Base-by-base conservation (phyloP, 2,888 invertebrate species). In the Lasioglossum lativentre region DNA sequence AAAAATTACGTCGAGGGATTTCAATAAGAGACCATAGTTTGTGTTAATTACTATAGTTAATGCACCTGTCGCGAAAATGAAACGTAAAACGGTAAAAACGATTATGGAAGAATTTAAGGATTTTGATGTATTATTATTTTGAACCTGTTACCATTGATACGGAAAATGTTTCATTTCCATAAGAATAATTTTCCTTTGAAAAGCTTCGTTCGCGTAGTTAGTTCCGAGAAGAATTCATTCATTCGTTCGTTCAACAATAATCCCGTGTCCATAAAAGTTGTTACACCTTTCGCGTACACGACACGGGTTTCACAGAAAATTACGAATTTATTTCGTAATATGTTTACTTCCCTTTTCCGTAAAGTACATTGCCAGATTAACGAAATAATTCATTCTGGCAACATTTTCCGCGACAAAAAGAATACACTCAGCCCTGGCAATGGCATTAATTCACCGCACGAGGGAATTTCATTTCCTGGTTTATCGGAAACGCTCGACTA, bases 381-480 rank as follows among this genome's bases (percentile, higher is more conserved):
- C 82, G n/a, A 56, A n/a, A 40, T 45, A 82, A 45, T 12, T 52
- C 52, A n/a, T 42, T 34, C 30, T 5, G 45, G n/a, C 16, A 40
- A 63, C 45, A 52, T 47, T 66, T 71, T 19, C 4, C 42, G 10
- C 34, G 42, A 72, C 45, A 23, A 30, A 68, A 82, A 68, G 72
- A 77, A 77, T 45, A 38, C 63, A 82, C 34, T 42, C 23, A 23
- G 30, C 30, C 27, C 40, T 23, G n/a, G 66, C 66, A 79, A 52
- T 75, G 42, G 30, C 63, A 72, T 82, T 82, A 83, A 83, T 83
- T 83, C 75, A 72, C 34, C n/a, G 16, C 45, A 52, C 34, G 34
- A 45, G 14, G 71, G 76, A 76, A 82, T 83, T 83, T 83, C 83
- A 83, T 76, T 82, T 82, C 75, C 75, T 52, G 23, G 27, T 27